Evolutionary conservation across 2,888 invertebrate genomes (phyloP), one percentile per base, ranked within the genome.

Genomic region (Hedya salicella): DNA sequence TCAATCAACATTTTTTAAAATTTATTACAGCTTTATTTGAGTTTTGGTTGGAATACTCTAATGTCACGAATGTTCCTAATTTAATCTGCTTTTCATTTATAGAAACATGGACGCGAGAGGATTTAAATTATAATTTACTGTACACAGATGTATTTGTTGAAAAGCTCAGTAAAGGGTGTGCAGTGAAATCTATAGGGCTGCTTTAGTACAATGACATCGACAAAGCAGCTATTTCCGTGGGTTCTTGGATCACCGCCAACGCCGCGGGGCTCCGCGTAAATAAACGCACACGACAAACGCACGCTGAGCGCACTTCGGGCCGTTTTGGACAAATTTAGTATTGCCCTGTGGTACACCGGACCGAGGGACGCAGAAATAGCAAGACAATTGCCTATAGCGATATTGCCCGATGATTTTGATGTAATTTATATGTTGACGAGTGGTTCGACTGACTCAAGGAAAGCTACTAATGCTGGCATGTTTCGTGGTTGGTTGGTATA

Each of bases 181-280:
- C 52, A 48, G 54, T 48, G 49, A 56, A 54, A 62, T 50, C 78
- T 75, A 76, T 76, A 86, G 84, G 82, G 83, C 82, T 77, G 75
- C 77, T 78, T 82, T 88, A 86, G 91, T 91, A 90, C 91, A 91
- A 91, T 90, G 91, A 92, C 91, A 88, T 88, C 88, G 81, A 81
- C 80, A 81, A 82, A 85, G 82, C 81, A 79, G 88, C 88, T 91
- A 91, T 92, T 92, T 91, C 85, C 80, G 91, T 88, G 81, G 76
- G 75, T 76, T 75, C 77, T 87, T 91, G 91, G 91, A 91, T 81
- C 77, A 74, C 72, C 76, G 91, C 91, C 91, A 92, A 85, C 81
- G 75, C 80, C 71, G 79, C 81, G 78, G 82, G 79, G 82, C 83
- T 77, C 78, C 82, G 85, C 85, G 85, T 88, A 89, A 90, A 91